These are phyloP conservation scores for Numenius arquata DNA, from an alignment of 2,113 vertebrate genomes.

Conservation along the genomic window DNA sequence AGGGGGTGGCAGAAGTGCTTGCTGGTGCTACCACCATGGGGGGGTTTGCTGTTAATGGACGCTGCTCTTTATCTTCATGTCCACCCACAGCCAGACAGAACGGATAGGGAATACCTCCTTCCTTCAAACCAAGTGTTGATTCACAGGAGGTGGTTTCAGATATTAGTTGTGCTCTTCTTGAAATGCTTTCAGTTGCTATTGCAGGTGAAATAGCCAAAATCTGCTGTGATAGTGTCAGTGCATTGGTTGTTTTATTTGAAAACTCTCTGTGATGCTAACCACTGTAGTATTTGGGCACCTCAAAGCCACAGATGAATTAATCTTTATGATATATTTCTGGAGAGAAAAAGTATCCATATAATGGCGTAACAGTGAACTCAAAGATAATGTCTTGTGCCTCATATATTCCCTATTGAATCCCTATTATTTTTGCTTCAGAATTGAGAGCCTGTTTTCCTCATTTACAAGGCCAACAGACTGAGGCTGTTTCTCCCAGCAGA, in stretches of 20 bases:
- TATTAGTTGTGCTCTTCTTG: not conserved
- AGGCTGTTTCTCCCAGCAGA: not conserved
- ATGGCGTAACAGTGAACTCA: not conserved
- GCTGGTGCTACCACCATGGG: not conserved
- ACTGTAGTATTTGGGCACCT: not conserved
- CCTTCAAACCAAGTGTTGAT: not conserved
- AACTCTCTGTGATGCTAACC: not conserved
- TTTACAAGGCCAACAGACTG: not conserved
- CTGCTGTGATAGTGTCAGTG: not conserved
- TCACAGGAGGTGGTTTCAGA: not conserved
- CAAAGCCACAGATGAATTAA: not conserved
- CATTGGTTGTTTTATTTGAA: not conserved
- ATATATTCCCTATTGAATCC: not conserved
- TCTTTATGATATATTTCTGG: not conserved
- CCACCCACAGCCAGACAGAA: not conserved
- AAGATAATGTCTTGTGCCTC: not conserved
- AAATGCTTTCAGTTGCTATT: rapidly evolving
- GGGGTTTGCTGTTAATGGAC: not conserved
- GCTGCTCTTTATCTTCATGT: not conserved
- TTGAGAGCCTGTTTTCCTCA: not conserved
- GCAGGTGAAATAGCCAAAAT: not conserved
- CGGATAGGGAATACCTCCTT: not conserved
- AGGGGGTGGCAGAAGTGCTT: no score
- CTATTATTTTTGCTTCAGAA: not conserved
- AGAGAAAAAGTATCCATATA: not conserved